Percentiles rank a stretch among this genome's conserved stretches.
These are phyloP conservation scores for Danaus melanippus DNA, from an alignment of 1,140 invertebrate genomes.

Conservation along the genomic window DNA sequence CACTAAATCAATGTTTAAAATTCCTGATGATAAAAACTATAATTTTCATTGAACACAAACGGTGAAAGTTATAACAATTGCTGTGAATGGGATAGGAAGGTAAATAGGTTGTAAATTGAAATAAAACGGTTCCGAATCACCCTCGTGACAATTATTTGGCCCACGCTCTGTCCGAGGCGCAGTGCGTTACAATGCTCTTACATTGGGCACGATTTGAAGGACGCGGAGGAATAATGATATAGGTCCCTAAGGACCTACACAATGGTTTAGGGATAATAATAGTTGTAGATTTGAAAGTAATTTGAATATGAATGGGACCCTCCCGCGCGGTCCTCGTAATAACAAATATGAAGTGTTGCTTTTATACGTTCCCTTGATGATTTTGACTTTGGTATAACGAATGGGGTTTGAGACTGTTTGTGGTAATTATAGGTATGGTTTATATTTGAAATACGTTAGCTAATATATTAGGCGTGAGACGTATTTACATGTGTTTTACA, in stretches of 20 bases:
- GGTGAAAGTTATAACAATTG: slow-evolving; percentile 38
- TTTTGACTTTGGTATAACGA: slow-evolving; percentile 62
- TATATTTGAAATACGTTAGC: slow-evolving; percentile 25
- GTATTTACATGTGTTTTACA: neutral
- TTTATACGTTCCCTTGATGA: slow-evolving; percentile 56
- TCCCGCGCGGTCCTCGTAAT: slow-evolving; percentile 62
- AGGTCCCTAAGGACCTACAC: slow-evolving; percentile 63
- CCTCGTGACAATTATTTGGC: slow-evolving; percentile 57
- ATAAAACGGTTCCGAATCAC: slow-evolving; percentile 58
- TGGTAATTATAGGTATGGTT: slow-evolving; percentile 46
- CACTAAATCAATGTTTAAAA: slow-evolving; percentile 37
- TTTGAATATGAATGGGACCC: slow-evolving; percentile 70
- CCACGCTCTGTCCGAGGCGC: slow-evolving; percentile 35
- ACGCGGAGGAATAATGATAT: slow-evolving; percentile 60
- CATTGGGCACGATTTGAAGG: slow-evolving; percentile 53
- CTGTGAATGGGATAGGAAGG: slow-evolving; percentile 34
- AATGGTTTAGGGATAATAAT: slow-evolving; percentile 66
- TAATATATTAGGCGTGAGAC: slow-evolving; percentile 22
- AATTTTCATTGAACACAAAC: slow-evolving; percentile 33
- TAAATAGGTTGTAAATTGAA: slow-evolving; percentile 63
- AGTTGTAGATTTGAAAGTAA: slow-evolving; percentile 70
- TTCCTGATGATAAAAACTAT: slow-evolving; percentile 30
- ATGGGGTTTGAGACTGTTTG: slow-evolving; percentile 47
- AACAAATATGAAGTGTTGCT: slow-evolving; percentile 69
- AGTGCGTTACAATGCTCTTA: slow-evolving; percentile 44